Evolutionary conservation across 2,888 invertebrate genomes (phyloP).

Genomic region (Chamaedrilus cognettii): DNA sequence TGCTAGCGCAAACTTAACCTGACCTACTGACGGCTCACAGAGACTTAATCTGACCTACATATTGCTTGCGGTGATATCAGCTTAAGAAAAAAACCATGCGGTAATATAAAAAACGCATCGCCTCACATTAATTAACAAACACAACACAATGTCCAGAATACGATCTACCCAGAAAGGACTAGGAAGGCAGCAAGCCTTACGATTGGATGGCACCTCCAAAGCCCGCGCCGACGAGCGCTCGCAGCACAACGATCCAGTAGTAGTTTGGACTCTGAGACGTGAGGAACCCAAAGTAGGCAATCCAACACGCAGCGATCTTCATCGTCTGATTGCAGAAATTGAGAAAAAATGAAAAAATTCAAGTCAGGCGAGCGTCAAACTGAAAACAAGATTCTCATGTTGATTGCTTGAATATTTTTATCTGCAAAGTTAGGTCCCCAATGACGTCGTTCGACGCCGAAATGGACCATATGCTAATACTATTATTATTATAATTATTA

Average conservation of each 20-base stretch:
- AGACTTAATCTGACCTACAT: background rate
- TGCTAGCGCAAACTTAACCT: too few relatives aligned
- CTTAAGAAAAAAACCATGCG: background rate
- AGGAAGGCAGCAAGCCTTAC: too few relatives aligned
- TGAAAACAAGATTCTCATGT: too few relatives aligned
- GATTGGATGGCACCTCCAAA: constrained; percentile 51
- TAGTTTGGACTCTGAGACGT: constrained; percentile 52
- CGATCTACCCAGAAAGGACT: background rate
- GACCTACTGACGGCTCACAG: too few relatives aligned
- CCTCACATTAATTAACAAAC: background rate
- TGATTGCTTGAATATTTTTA: too few relatives aligned
- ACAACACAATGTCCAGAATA: background rate
- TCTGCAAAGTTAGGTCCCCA: too few relatives aligned
- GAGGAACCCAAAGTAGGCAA: constrained; percentile 48
- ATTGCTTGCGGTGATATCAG: background rate
- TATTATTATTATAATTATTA: too few relatives aligned
- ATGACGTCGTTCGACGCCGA: too few relatives aligned
- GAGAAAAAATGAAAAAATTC: too few relatives aligned
- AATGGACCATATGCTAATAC: too few relatives aligned
- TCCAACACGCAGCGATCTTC: constrained; percentile 47
- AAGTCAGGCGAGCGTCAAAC: too few relatives aligned
- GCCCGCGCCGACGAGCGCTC: constrained; percentile 54
- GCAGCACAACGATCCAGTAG: constrained; percentile 52
- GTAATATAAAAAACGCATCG: background rate
- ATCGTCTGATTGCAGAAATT: constrained; percentile 50